Evolutionary conservation across 2,888 invertebrate species (phyloP).

Genomic region (Apamea anceps): DNA sequence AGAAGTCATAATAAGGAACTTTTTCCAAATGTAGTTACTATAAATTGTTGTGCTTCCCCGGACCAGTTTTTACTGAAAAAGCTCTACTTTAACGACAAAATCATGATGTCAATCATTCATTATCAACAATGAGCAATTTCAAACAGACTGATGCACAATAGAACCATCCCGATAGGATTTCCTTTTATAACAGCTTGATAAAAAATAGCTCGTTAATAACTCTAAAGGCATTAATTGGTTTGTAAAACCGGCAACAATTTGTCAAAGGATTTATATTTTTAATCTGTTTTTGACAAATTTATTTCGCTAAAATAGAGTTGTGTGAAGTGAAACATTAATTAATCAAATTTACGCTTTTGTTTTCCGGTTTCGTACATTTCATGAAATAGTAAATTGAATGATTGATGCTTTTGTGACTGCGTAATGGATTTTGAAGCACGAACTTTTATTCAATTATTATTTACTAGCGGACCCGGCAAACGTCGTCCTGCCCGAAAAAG

Average conservation of each 20-base stretch:
- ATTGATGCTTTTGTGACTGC: neutral
- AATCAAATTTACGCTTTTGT: neutral
- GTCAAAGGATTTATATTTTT: conserved; percentile 13
- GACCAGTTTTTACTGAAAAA: neutral
- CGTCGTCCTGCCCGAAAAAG: too few species aligned
- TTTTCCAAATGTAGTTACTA: neutral
- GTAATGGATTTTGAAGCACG: neutral
- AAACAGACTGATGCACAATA: neutral
- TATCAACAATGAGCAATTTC: neutral
- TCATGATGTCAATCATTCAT: neutral
- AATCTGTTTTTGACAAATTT: conserved; percentile 11
- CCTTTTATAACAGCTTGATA: neutral
- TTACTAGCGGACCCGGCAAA: too few species aligned
- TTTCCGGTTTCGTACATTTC: neutral
- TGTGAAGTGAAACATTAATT: neutral
- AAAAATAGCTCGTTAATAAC: neutral
- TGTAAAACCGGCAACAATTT: neutral
- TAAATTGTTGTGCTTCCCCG: neutral
- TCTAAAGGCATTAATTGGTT: conserved; percentile 6
- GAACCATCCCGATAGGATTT: neutral
- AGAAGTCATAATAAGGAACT: too few species aligned
- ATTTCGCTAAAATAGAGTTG: neutral
- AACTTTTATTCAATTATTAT: neutral
- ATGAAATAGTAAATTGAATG: neutral
- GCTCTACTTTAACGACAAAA: neutral